A percentile compares a stretch with the other conserved stretches of the same genome.
These are phyloP conservation scores for Drosophila greeni DNA, from an alignment of 2,888 invertebrate species.

Conservation along the genomic window DNA sequence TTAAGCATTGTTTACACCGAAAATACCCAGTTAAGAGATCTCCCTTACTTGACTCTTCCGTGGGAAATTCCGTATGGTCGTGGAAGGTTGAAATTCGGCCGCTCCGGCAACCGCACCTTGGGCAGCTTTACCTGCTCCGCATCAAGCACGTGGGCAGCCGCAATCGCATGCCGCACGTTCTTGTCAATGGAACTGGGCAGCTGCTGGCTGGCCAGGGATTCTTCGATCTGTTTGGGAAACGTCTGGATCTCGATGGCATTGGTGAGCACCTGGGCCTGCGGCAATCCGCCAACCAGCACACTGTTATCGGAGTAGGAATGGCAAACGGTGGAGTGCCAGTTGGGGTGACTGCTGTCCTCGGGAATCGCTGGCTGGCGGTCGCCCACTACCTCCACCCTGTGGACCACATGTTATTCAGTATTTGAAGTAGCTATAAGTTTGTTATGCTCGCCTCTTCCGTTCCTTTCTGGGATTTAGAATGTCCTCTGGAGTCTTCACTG, in stretches of 20 bases:
- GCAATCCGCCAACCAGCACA: conserved; percentile 85
- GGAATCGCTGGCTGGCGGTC: conserved; percentile 65
- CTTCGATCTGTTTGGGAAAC: conserved; percentile 82
- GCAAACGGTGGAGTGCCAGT: conserved; percentile 83
- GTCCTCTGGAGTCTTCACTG: conserved; percentile 83
- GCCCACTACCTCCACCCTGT: conserved; percentile 53
- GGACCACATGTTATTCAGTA: neutral
- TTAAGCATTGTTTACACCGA: conserved; percentile 16
- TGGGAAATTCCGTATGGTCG: conserved; percentile 87
- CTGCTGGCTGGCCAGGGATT: conserved; percentile 79
- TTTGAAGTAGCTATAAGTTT: neutral
- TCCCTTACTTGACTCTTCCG: conserved; percentile 83
- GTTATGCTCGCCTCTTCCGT: conserved; percentile 35
- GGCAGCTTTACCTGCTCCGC: conserved; percentile 88
- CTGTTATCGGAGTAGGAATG: conserved; percentile 82
- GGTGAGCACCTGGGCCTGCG: conserved; percentile 89
- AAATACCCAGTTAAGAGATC: neutral
- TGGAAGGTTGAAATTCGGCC: conserved; percentile 86
- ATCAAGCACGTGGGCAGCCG: conserved; percentile 86
- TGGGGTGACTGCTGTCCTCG: conserved; percentile 82
- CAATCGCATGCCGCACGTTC: conserved; percentile 83
- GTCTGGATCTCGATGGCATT: conserved; percentile 85
- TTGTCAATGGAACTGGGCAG: conserved; percentile 81
- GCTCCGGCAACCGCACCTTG: conserved; percentile 84
- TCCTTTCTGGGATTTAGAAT: conserved; percentile 79